Evolutionary conservation across 2,797 vertebrate species (phyloP), one percentile per base, ranked within the genome.

Genomic region (Cetoscarus ocellatus): DNA sequence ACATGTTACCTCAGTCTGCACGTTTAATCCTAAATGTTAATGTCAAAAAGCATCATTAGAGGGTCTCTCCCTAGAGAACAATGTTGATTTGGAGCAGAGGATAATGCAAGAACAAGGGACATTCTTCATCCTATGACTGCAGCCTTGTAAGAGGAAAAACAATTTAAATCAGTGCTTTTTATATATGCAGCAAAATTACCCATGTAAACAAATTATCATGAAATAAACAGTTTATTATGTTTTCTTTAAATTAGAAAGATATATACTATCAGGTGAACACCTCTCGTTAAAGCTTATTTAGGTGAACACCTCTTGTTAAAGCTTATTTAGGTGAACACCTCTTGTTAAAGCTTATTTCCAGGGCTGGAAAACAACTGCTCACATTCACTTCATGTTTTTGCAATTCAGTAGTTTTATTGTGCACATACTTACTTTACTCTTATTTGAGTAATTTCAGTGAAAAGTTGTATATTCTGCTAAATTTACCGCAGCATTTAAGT

Each of bases 1-100:
- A 61, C 82, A 82, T 88, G 83, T 90, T 92, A 83, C 83, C 79
- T 82, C 52, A 61, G 79, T 87, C 66, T 79, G 77, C 85, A 80
- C 70, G 12, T 81, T 73, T 84, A 68, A 86, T 86, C 76, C 58
- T 45, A 83, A 86, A 86, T 81, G 76, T 82, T 78, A 80, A 80
- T 79, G 82, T 83, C 15, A 73, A 61, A 57, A 73, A 73, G 70
- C 53, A 70, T 73, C 70, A 81, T 77, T 72, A 69, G 35, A 65
- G 42, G 48, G 27, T 27, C 19, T 71, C 57, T 82, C 83, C 74
- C 64, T 38, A 7, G 79, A 80, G 88, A 82, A 60, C 61, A 8
- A 68, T 82, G 82, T 78, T 85, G 85, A 91, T 82, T 87, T 83
- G 75, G 51, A 71, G 75, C 44, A 73, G 83, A 76, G 56, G 70